Base-by-base conservation (phyloP, 2,113 vertebrate genomes). In the Macroglossus sobrinus region DNA sequence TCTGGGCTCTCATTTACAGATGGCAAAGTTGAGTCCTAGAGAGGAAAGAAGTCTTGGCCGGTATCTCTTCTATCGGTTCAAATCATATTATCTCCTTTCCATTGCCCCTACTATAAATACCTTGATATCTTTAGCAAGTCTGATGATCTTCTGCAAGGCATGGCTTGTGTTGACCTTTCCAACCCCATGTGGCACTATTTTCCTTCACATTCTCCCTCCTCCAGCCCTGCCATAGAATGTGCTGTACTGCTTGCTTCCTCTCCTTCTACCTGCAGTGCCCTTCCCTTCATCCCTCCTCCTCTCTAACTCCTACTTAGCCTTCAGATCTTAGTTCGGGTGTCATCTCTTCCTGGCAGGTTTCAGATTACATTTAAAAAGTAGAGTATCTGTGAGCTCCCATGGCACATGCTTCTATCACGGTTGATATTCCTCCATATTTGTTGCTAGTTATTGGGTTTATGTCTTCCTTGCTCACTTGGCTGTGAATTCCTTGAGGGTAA, bases 101-200 rank as follows among this genome's bases (percentile, higher is more conserved):
- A 10, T 35, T 16, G 14, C 21, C 6, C 13, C 24, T n/a, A 26
- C 1, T 15, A 24, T 24, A 35, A 45, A 59, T 43, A 9, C 21
- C 63, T 66, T 5, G 0, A 82, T 55, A 38, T 55, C 35, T 38
- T 91, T 28, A 18, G 15, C 43, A 5, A 61, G 33, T n/a, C 24
- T 33, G 11, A 22, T 22, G 19, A 45, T 28, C 14, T 12, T 30
- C 16, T 40, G 7, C 24, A 47, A 0, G 0, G n/a, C 7, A 2
- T 26, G 59, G 28, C 80, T 33, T 3, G 0, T 8, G 72, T 7
- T 21, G 45, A 69, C 3, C 19, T 33, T 21, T 78, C 16, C 28
- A 57, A 15, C 7, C 15, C 40, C 16, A 11, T 5, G 5, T 55
- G 15, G 22, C 21, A 5, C 61, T 33, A 0, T 4, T 63, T 40